Evolutionary conservation across 92 coral and sea anemone genomes (phyloP).

Genomic region (Actinostola sp.): DNA sequence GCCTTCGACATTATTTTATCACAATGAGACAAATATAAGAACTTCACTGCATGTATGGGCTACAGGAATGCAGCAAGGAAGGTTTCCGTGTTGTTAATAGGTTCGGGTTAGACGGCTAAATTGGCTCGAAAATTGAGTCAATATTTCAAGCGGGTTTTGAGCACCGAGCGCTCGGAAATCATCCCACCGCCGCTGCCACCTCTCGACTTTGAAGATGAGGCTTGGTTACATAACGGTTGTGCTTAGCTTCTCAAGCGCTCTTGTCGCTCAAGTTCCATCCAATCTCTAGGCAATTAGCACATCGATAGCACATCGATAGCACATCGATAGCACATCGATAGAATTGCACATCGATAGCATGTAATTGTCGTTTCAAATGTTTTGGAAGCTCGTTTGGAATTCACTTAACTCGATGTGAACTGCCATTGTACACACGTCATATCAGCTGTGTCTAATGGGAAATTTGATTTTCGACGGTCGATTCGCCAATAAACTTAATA

Average conservation of each 20-base stretch:
- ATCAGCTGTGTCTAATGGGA: constrained; percentile 8
- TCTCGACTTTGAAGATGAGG: background rate
- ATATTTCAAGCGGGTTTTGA: background rate
- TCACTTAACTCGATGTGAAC: background rate
- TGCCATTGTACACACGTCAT: background rate
- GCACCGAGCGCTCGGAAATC: background rate
- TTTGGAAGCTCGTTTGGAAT: background rate
- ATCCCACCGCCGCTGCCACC: constrained; percentile 7
- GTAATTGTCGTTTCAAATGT: background rate
- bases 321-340: too few species aligned
- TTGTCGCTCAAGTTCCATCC: background rate
- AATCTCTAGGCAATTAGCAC: background rate
- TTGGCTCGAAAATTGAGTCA: background rate
- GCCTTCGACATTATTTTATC: too few species aligned
- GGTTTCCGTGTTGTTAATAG: too few species aligned
- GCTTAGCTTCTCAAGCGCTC: background rate
- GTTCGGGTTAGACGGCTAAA: background rate
- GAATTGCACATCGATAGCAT: background rate
- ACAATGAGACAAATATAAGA: too few species aligned
- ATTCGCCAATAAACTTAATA: background rate
- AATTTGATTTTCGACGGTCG: constrained; percentile 15
- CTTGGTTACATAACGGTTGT: constrained; percentile 8
- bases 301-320: too few species aligned
- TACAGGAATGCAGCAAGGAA: too few species aligned
- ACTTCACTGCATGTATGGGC: too few species aligned